Evolutionary conservation across 1,140 invertebrate species (phyloP), one percentile per base, ranked within the genome.

Genomic region (Zaprionus davidi): DNA sequence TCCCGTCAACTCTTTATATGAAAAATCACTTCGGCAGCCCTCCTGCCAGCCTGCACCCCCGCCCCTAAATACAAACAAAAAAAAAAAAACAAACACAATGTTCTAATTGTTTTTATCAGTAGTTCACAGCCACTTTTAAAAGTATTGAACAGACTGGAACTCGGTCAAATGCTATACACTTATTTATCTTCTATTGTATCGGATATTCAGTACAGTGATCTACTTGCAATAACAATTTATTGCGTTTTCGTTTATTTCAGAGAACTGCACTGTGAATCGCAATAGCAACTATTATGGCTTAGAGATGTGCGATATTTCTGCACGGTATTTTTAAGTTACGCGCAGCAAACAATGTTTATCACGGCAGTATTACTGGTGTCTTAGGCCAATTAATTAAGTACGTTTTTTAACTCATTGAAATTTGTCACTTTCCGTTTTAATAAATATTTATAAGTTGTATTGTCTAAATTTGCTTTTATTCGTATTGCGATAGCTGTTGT

Each of bases 21-120:
- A 66, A 74, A 82, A 82, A 77, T 64, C 53, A 78, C 71, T 77
- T 64, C 55, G 63, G 51, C 41, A 58, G 31, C 38, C 31, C 31
- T 34, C 31, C 78, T 60, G 38, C 41, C 41, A 9, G 41, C 41
- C n/a, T 60, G 26, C 64, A 59, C 68, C 55, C 73, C 68, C 68
- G 66, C 67, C 58, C 51, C 62, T 31, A 73, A 66, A 76, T 41
- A 46, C 41, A 66, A 66, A 55, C 36, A 68, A 73, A 68, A 73
- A 63, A 73, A 63, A 64, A 64, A 60, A 79, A 77, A 67, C 38
- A 46, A 63, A 62, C 69, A 72, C 26, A 62, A 41, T 51, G 12
- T 44, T 59, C 31, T 4, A 44, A 46, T 68, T 36, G 38, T 31
- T 55, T 77, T 78, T 60, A 58, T 5, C 15, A 26, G 60, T 36